Evolutionary conservation across 2,888 invertebrate species (phyloP).

Genomic region (Phaedon cochleariae): DNA sequence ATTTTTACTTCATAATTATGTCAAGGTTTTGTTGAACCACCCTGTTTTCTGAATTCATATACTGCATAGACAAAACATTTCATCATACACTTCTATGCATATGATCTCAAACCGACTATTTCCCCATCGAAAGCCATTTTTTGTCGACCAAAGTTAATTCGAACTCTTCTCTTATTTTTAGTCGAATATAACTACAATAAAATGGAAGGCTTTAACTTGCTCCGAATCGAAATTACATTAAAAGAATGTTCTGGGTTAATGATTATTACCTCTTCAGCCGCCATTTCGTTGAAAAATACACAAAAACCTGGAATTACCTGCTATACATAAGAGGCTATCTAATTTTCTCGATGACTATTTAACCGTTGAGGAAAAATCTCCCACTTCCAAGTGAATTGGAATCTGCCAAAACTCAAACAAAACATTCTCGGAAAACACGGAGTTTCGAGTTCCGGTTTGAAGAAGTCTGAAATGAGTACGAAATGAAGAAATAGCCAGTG

Average conservation of each 20-base stretch:
- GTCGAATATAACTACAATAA: too few species aligned
- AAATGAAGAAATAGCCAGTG: not conserved
- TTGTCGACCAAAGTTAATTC: too few species aligned
- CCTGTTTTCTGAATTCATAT: too few species aligned
- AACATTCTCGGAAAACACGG: not conserved
- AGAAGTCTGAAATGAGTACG: not conserved
- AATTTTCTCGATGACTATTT: conserved; percentile 20
- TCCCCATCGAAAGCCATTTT: too few species aligned
- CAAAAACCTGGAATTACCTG: not conserved
- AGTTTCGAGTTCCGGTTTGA: not conserved
- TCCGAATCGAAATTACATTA: not conserved
- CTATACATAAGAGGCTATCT: conserved; percentile 8
- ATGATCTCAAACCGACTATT: too few species aligned
- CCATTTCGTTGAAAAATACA: conserved; percentile 5
- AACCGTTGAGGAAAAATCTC: conserved; percentile 6
- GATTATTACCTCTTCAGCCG: not conserved
- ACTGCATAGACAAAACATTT: too few species aligned
- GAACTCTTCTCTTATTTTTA: too few species aligned
- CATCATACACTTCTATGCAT: too few species aligned
- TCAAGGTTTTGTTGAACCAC: too few species aligned
- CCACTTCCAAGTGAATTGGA: conserved; percentile 18
- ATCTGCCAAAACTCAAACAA: conserved; percentile 4
- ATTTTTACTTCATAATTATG: too few species aligned
- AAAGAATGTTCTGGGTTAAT: not conserved
- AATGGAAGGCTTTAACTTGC: not conserved